Evolutionary conservation across 2,797 vertebrate species (phyloP), one percentile per base, ranked within the genome.

Genomic region (Sylvia borin): DNA sequence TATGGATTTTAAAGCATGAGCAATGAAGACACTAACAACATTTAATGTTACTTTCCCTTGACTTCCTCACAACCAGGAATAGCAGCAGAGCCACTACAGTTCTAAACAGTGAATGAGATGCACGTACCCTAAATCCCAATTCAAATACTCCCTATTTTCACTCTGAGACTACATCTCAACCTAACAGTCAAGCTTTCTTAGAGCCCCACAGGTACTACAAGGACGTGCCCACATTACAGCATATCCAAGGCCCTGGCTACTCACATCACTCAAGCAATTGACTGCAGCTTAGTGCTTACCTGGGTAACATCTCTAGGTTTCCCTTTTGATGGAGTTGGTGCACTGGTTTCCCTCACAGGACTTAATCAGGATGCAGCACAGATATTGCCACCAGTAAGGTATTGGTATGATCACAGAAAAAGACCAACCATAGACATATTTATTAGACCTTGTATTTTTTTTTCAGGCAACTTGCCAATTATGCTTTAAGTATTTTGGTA

Each of bases 41-140:
- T 43, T 50, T 68, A 65, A 36, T 45, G 32, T 5, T 16, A 15
- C 45, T 94, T 72, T 13, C 17, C 10, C 70, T 68, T 62, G 24
- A 32, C 40, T 43, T 80, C 17, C 45, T 60, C 57, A 38, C 26
- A 81, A 32, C 3, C 42, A 45, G 16, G 60, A 71, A 72, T 10
- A 31, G 42, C 21, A 86, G 34, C 17, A 79, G n/a, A 79, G 72
- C 17, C 0, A 0, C 42, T 68, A 11, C 0, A 1, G 16, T 25
- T 73, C 55, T 64, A 62, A 88, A 21, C 1, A 19, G 11, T 11
- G 18, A 73, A 42, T 48, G 58, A 83, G 16, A 54, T 11, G 7
- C 18, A 32, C 2, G 15, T 19, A 12, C 24, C 18, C 20, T 48
- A 32, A 73, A 48, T 45, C 27, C 11, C 19, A 73, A 76, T 19